These are phyloP conservation scores for Tribolium castaneum DNA, from an alignment of 1,140 invertebrate genomes.

Conservation along the genomic window DNA sequence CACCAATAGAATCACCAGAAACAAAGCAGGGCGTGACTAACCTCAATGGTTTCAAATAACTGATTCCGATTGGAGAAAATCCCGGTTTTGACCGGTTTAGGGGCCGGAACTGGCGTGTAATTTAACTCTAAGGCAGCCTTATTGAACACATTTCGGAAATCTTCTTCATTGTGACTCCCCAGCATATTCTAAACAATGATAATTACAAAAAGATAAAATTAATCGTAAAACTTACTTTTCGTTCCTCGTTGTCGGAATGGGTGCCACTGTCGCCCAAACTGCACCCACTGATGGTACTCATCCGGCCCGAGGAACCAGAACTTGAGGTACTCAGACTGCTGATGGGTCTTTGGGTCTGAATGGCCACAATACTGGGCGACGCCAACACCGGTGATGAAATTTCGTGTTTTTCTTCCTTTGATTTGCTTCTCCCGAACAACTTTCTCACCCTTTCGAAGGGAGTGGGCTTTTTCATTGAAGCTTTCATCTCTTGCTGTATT, in stretches of 20 bases:
- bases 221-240: slow-evolving; percentile 67
- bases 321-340: slow-evolving; percentile 81
- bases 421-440: slow-evolving; percentile 73
- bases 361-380: slow-evolving; percentile 45
- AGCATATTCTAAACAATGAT: slow-evolving; percentile 53
- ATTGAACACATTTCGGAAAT: slow-evolving; percentile 56
- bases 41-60: slow-evolving; percentile 55
- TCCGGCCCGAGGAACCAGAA: slow-evolving; percentile 80
- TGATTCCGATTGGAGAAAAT: slow-evolving; percentile 43
- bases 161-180: slow-evolving; percentile 52
- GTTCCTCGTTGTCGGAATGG: slow-evolving; percentile 84
- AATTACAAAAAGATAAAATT: background rate
- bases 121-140: slow-evolving; percentile 54
- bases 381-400: slow-evolving; percentile 41
- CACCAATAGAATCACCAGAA: background rate
- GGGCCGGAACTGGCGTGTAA: slow-evolving; percentile 57
- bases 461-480: slow-evolving; percentile 74
- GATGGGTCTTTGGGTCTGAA: slow-evolving; percentile 67
- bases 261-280: slow-evolving; percentile 86
- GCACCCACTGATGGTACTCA: slow-evolving; percentile 79
- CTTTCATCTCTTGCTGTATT: slow-evolving; percentile 82
- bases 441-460: slow-evolving; percentile 83
- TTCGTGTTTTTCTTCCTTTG: slow-evolving; percentile 45
- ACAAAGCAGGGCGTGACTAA: slow-evolving; percentile 18
- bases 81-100: slow-evolving; percentile 56